Conservation (phyloP, 2,113 vertebrate genomes). For the Forbesichthys agassizii region DNA sequence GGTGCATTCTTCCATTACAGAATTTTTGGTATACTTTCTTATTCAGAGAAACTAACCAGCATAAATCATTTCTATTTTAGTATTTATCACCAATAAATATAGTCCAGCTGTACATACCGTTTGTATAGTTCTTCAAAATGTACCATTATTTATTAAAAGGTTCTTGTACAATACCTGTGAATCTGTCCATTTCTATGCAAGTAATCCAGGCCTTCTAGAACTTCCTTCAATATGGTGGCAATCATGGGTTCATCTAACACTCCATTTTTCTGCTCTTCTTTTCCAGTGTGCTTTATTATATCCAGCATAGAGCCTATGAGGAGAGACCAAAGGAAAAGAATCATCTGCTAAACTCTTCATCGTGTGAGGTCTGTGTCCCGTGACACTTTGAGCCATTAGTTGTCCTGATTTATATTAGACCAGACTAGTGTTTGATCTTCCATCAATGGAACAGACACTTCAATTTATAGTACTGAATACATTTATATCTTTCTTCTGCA, state of each 20-base stretch:
- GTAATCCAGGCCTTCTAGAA: conserved; percentile 96
- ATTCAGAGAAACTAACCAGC: neutral
- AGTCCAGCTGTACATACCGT: too few species aligned
- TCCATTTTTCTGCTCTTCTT: conserved; percentile 90
- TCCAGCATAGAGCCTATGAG: conserved; percentile 94
- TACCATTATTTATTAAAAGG: too few species aligned
- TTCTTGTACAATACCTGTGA: conserved; percentile 83
- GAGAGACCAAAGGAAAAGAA: conserved; percentile 18
- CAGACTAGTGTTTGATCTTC: conserved; percentile 2
- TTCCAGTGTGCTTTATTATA: conserved; percentile 94
- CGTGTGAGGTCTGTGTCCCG: too few species aligned
- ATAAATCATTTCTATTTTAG: too few species aligned
- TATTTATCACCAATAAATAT: too few species aligned
- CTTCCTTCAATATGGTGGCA: conserved; percentile 97
- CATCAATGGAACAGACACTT: conserved; percentile 1
- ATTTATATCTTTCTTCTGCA: neutral
- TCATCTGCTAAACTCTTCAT: neutral
- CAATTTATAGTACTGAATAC: neutral
- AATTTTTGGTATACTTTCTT: neutral
- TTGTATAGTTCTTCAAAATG: too few species aligned
- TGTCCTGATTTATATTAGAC: neutral
- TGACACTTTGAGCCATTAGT: neutral
- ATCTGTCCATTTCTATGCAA: conserved; percentile 98
- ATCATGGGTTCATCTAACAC: conserved; percentile 93
- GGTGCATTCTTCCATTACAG: neutral